phyloP scores from a whole-genome alignment of 2,888 invertebrate genomes.

The Callyntrura sp. region DNA sequence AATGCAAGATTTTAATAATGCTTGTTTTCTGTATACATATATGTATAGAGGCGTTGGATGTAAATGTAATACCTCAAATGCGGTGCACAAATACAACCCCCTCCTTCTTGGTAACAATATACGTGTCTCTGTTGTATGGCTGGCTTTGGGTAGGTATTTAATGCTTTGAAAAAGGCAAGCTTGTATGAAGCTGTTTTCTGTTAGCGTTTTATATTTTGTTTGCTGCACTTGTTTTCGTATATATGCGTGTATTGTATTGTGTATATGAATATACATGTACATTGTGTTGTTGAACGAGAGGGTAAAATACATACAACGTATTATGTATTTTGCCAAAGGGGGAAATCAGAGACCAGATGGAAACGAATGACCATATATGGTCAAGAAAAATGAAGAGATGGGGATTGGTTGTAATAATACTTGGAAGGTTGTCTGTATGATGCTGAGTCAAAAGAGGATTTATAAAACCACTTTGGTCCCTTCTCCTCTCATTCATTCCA shows the following conservation, averaged over 20 bases:
- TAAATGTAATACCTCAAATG: neutral
- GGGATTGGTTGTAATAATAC: slow-evolving; percentile 73
- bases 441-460: slow-evolving; percentile 73
- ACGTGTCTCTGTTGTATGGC: too few species aligned
- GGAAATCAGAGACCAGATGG: slow-evolving; percentile 71
- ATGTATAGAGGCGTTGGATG: neutral
- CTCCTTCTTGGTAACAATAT: slow-evolving; percentile 6
- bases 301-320: neutral
- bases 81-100: slow-evolving; percentile 25
- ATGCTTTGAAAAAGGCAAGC: slow-evolving; percentile 19
- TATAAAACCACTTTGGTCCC: slow-evolving; percentile 75
- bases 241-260: neutral
- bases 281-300: neutral
- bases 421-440: slow-evolving; percentile 69
- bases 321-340: slow-evolving; percentile 68
- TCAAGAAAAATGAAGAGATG: slow-evolving; percentile 74
- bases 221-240: slow-evolving; percentile 24
- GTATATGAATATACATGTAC: neutral
- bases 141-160: slow-evolving; percentile 30
- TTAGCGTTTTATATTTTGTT: slow-evolving; percentile 4
- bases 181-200: neutral
- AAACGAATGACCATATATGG: slow-evolving; percentile 80
- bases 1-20: too few species aligned
- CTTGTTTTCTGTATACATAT: neutral
- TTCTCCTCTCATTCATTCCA: slow-evolving; percentile 75